These are phyloP conservation scores for Phaetusa simplex DNA, from an alignment of 2,113 vertebrate genomes.

Conservation along the genomic window DNA sequence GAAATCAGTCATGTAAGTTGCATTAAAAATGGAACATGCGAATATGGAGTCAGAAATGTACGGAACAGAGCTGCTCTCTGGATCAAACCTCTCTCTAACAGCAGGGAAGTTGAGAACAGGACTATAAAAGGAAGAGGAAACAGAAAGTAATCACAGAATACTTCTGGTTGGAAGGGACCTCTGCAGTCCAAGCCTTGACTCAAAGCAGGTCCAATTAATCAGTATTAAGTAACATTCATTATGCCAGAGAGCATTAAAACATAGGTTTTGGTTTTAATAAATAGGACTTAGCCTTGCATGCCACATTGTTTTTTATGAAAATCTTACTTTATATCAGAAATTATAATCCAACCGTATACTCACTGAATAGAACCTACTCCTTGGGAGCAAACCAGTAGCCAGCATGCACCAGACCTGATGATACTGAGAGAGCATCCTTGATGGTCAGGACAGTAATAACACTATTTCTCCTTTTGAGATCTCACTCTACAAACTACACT, in stretches of 20 bases:
- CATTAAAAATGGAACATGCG: neutral
- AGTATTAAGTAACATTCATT: neutral
- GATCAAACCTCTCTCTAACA: neutral
- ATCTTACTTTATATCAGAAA: neutral
- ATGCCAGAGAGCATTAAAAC: neutral
- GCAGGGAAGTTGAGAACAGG: neutral
- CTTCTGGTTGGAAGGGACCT: neutral
- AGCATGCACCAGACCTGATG: neutral
- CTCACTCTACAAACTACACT: neutral
- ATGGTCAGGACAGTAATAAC: neutral
- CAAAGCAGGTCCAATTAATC: neutral
- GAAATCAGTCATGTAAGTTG: neutral
- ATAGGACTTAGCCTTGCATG: neutral
- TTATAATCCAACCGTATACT: neutral
- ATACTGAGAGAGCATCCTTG: neutral
- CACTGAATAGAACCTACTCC: neutral
- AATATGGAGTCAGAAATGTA: neutral
- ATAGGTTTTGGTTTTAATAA: neutral
- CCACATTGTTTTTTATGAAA: neutral
- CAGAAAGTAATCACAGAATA: neutral
- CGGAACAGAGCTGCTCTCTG: neutral
- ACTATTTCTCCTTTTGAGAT: neutral
- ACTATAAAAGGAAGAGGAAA: neutral
- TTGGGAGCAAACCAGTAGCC: neutral
- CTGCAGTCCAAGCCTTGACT: neutral